A percentile compares a stretch with the other conserved stretches of the same genome.
Conservation (phyloP, 2,797 vertebrate species). For the Eupleurogrammus muticus region DNA sequence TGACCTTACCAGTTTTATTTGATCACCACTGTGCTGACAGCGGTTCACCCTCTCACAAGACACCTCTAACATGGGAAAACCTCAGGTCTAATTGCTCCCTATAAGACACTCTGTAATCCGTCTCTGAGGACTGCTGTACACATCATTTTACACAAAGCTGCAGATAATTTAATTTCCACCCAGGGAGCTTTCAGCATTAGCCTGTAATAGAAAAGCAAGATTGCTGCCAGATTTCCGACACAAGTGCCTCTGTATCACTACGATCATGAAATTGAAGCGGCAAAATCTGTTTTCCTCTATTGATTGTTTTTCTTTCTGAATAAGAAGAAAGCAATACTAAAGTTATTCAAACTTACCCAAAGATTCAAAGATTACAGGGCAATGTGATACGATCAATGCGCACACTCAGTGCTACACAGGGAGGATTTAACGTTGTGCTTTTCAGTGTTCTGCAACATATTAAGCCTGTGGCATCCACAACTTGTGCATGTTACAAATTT, state of each 20-base stretch:
- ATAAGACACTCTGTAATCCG: constrained; percentile 68
- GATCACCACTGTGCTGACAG: constrained; percentile 61
- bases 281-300: constrained; percentile 43
- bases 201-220: constrained; percentile 72
- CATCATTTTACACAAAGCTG: constrained; percentile 78
- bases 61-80: constrained; percentile 75
- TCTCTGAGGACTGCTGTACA: constrained; percentile 73
- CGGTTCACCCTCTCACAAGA: constrained; percentile 62
- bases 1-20: constrained; percentile 72
- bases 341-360: constrained; percentile 25
- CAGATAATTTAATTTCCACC: constrained; percentile 80
- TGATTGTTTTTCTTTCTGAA: constrained; percentile 43
- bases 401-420: too few relatives aligned
- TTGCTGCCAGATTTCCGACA: constrained; percentile 65
- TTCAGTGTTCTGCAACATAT: constrained; percentile 17
- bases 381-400: neutral
- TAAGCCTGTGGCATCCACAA: constrained; percentile 2
- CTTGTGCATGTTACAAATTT: constrained; percentile 14
- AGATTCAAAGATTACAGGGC: constrained; percentile 2
- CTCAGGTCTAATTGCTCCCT: constrained; percentile 79
- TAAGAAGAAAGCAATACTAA: constrained; percentile 27
- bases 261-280: constrained; percentile 53
- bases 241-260: constrained; percentile 43
- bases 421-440: neutral
- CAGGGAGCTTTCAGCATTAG: constrained; percentile 66